These are phyloP conservation scores for Rhyacophila brunnea DNA, from an alignment of 1,140 invertebrate genomes.

Conservation along the genomic window DNA sequence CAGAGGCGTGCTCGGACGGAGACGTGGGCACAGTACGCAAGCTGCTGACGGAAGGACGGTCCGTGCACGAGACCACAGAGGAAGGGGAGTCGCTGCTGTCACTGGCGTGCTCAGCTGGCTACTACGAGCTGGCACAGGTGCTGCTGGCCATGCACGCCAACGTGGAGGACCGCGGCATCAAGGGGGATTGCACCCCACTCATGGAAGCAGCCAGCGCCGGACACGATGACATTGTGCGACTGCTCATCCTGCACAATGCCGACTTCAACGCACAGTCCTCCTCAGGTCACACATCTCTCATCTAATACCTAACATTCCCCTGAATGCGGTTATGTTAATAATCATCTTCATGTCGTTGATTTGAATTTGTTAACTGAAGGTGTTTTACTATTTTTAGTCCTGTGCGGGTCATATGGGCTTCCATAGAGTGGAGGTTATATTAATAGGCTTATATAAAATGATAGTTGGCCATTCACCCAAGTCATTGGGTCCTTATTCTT, in stretches of 20 bases:
- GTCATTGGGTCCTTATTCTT: too few species aligned
- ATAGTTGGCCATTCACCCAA: too few species aligned
- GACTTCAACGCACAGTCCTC: slow-evolving; percentile 96
- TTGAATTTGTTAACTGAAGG: too few species aligned
- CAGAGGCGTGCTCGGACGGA: slow-evolving; percentile 89
- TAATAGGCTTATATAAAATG: too few species aligned
- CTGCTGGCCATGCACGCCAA: slow-evolving; percentile 95
- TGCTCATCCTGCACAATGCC: slow-evolving; percentile 88
- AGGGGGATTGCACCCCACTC: slow-evolving; percentile 91
- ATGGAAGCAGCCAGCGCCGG: slow-evolving; percentile 97
- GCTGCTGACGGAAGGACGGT: slow-evolving; percentile 84
- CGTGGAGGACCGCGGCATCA: slow-evolving; percentile 91
- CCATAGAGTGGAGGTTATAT: too few species aligned
- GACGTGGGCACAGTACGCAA: slow-evolving; percentile 87
- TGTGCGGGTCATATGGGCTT: too few species aligned
- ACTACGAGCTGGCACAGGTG: slow-evolving; percentile 92
- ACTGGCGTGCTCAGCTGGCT: slow-evolving; percentile 89
- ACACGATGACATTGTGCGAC: slow-evolving; percentile 89
- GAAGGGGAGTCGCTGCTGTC: slow-evolving; percentile 90
- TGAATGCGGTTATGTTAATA: too few species aligned
- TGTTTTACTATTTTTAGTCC: too few species aligned
- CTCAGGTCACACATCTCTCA: slow-evolving; percentile 74
- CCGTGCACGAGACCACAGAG: slow-evolving; percentile 89
- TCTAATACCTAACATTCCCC: too few species aligned
- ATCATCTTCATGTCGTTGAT: too few species aligned